Evolutionary conservation across 2,888 invertebrate genomes (phyloP).

Genomic region (Notodonta ziczac): DNA sequence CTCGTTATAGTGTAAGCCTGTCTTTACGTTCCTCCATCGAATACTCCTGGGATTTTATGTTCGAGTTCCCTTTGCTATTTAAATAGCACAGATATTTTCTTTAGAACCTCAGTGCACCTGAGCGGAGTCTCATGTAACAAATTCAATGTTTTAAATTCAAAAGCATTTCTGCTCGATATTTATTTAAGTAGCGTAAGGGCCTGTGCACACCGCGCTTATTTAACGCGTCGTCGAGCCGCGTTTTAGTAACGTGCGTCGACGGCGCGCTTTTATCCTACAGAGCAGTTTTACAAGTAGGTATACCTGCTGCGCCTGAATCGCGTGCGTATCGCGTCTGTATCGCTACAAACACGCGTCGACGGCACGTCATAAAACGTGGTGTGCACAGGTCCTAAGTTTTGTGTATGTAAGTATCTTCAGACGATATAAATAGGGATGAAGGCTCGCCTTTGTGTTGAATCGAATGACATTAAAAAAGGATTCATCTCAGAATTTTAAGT

Average conservation of each 20-base stretch:
- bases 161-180: constrained; percentile 35
- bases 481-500: constrained; percentile 8
- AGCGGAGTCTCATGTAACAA: constrained; percentile 32
- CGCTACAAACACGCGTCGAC: no score
- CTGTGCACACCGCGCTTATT: no score
- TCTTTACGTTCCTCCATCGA: constrained; percentile 52
- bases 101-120: constrained; percentile 36
- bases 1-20: constrained; percentile 56
- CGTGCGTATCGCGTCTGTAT: no score
- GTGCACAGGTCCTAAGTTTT: no score
- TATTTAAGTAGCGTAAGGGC: constrained; percentile 23
- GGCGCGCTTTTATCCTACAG: no score
- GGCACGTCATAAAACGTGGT: no score
- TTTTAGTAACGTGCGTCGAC: no score
- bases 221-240: no score
- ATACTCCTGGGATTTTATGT: constrained; percentile 51
- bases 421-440: background rate
- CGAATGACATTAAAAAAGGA: background rate
- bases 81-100: constrained; percentile 55
- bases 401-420: background rate
- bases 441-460: background rate
- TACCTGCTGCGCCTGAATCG: no score
- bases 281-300: no score
- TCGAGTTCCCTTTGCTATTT: constrained; percentile 57
- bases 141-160: constrained; percentile 45